Evolutionary conservation across 2,888 invertebrate genomes (phyloP).

Genomic region (Chaetogeoica ovagalla): DNA sequence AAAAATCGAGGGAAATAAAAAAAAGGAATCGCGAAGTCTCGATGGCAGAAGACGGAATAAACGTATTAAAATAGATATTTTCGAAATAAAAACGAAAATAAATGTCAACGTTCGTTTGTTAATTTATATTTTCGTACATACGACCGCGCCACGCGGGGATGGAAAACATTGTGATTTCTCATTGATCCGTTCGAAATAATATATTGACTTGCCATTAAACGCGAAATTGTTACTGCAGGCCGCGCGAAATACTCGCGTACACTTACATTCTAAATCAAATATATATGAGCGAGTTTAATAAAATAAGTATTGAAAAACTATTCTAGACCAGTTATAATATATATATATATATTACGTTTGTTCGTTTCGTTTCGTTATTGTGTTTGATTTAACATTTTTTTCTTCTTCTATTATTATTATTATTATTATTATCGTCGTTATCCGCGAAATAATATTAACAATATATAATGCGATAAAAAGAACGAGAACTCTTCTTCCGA

Average conservation of each 20-base stretch:
- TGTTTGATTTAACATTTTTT: slow-evolving; percentile 28
- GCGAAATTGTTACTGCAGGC: neutral
- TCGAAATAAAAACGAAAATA: neutral
- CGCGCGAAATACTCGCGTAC: neutral
- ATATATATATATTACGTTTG: slow-evolving; percentile 12
- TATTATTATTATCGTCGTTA: neutral
- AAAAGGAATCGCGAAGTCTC: neutral
- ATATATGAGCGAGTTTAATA: slow-evolving; percentile 16
- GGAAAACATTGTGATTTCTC: neutral
- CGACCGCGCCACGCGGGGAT: neutral
- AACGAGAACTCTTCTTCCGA: too few species aligned
- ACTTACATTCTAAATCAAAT: slow-evolving; percentile 9
- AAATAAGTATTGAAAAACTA: slow-evolving; percentile 28
- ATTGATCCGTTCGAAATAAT: neutral
- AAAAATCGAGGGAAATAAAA: neutral
- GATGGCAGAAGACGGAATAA: neutral
- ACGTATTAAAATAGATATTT: slow-evolving; percentile 17
- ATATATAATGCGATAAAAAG: neutral
- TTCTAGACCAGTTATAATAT: neutral
- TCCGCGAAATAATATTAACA: slow-evolving; percentile 7
- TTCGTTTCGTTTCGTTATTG: slow-evolving; percentile 12
- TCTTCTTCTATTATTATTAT: neutral
- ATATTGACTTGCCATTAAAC: slow-evolving; percentile 8
- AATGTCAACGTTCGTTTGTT: neutral
- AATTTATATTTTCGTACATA: too few species aligned